phyloP scores from a whole-genome alignment of 2,888 invertebrate species.

The Scotopteryx bipunctaria region DNA sequence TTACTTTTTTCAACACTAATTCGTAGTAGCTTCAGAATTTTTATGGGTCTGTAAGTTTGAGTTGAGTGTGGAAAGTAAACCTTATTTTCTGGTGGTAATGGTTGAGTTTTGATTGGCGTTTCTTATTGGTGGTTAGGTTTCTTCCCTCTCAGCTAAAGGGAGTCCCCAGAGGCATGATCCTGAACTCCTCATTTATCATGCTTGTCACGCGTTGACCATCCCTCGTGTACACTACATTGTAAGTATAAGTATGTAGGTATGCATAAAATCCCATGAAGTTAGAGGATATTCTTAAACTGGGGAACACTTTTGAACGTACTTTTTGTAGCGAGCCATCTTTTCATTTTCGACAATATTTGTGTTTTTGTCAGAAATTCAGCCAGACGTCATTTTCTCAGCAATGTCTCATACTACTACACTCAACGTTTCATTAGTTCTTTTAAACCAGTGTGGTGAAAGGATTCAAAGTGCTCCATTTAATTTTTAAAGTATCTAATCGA shows the following conservation, averaged over 20 bases:
- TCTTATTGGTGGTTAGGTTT: constrained; percentile 56
- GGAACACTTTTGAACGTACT: background rate
- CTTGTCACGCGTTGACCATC: constrained; percentile 82
- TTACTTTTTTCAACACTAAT: constrained; percentile 75
- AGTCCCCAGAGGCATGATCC: constrained; percentile 78
- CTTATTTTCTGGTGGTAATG: constrained; percentile 41
- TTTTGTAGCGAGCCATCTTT: background rate
- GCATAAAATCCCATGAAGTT: constrained; percentile 46
- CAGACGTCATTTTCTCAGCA: too few relatives aligned
- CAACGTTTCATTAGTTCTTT: too few relatives aligned
- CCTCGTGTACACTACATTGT: constrained; percentile 69
- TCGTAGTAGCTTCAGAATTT: constrained; percentile 66
- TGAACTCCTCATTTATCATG: constrained; percentile 79
- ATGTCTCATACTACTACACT: too few relatives aligned
- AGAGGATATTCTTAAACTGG: constrained; percentile 34
- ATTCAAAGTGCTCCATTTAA: too few relatives aligned
- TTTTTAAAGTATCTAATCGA: too few relatives aligned
- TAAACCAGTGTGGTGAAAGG: too few relatives aligned
- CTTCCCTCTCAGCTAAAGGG: constrained; percentile 66
- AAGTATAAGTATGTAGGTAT: constrained; percentile 55
- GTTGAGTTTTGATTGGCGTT: constrained; percentile 45
- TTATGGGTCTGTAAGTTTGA: constrained; percentile 56
- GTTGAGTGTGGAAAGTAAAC: constrained; percentile 35
- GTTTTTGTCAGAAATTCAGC: too few relatives aligned
- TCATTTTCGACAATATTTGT: too few relatives aligned